Base-by-base conservation (phyloP, 2,888 invertebrate genomes). In the Dasysyrphus albostriatus region DNA sequence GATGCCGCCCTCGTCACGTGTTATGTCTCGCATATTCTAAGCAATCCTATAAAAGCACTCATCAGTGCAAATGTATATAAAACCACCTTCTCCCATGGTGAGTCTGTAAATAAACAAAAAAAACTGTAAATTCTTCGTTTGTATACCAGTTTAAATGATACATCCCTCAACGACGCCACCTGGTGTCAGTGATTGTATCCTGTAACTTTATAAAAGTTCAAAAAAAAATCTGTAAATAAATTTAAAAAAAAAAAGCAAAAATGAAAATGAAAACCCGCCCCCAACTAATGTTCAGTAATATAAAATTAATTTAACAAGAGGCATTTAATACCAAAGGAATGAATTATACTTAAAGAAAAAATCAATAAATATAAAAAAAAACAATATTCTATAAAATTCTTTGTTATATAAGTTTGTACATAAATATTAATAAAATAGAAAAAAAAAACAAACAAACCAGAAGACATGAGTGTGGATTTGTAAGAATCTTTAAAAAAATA, bases 21-120 rank as follows among this genome's bases (percentile, higher is more conserved):
- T 92, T 83, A 91, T 93, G 91, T 92, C 92, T 88, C 91, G 93
- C 88, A 92, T 92, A 90, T 92, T 92, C 83, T 92, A 90, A 91
- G 89, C 88, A 89, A 70, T 83, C 83, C 85, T 67, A 42, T 44
- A 24, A 44, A 16, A 65, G 63, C 32, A 32, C 32, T 32, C 32
- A 32, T 32, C 32, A 32, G 32, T 63, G 72, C 14, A 65, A 12
- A 19, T 59, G 24, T 54, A 59, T 69, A 67, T 77, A 83, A 61
- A 69, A n/a, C 24, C 49, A 34, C 47, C 76, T 42, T 44, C 39
- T 51, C 16, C 49, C 1, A 47, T 14, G 49, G 51, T 67, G 54
- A 42, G 56, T 39, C 37, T 85, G 85, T 85, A 85, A 77, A 85
- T 77, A 85, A 44, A 16, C 47, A 58, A 19, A 49, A 51, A 49